A percentile compares a stretch with the other conserved stretches of the same genome.
Evolutionary conservation across 2,797 vertebrate genomes (phyloP).

Genomic region (Smutsia gigantea): DNA sequence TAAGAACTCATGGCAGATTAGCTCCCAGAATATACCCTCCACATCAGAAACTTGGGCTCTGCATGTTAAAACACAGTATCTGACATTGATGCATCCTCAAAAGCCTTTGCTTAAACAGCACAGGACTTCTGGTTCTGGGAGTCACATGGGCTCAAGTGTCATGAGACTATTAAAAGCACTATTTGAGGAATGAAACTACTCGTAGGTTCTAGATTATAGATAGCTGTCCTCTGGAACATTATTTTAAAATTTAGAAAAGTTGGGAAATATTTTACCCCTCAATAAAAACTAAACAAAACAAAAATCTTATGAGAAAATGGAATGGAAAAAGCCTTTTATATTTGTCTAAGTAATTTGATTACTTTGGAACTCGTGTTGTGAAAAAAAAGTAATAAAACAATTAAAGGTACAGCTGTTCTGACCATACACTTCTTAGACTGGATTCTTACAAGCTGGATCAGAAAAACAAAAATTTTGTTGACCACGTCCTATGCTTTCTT

Average conservation of each 20-base stretch:
- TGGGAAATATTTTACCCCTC: constrained; percentile 59
- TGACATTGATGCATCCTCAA: background rate
- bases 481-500: background rate
- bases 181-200: constrained; percentile 37
- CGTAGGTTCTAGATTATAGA: constrained; percentile 64
- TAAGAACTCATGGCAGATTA: background rate
- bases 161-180: constrained; percentile 36
- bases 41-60: background rate
- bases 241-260: constrained; percentile 70
- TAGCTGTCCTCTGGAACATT: constrained; percentile 33
- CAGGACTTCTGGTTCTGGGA: background rate
- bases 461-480: background rate
- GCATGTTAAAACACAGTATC: background rate
- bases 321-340: constrained; percentile 69
- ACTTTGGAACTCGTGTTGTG: constrained; percentile 69
- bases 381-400: constrained; percentile 75
- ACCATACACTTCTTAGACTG: constrained; percentile 21
- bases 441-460: constrained; percentile 1
- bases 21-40: background rate
- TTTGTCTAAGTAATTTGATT: constrained; percentile 80
- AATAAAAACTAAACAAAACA: constrained; percentile 71
- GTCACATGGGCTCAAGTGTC: background rate
- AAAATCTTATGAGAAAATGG: constrained; percentile 66
- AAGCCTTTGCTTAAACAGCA: background rate
- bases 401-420: constrained; percentile 76